Evolutionary conservation across 2,113 vertebrate species (phyloP).

Genomic region (Eulemur macaco): DNA sequence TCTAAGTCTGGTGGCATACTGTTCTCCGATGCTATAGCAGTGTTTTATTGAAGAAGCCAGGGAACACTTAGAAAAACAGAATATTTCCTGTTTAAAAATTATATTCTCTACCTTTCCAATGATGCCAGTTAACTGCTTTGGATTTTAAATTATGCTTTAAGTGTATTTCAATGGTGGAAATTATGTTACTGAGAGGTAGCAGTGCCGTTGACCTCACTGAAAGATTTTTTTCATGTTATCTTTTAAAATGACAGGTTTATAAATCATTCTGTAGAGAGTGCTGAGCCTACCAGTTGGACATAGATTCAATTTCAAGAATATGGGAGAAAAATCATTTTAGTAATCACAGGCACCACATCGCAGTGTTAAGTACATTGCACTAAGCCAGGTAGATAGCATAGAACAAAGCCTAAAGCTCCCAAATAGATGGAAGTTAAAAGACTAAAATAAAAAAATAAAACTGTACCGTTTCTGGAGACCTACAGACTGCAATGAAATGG

Average conservation of each 20-base stretch:
- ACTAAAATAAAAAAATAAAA: neutral
- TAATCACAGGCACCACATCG: neutral
- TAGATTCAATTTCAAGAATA: slow-evolving; percentile 45
- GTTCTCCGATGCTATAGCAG: neutral
- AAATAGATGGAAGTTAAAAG: neutral
- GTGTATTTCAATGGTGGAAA: slow-evolving; percentile 22
- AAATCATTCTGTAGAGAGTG: slow-evolving; percentile 51
- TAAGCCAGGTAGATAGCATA: neutral
- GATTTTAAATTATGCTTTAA: slow-evolving; percentile 36
- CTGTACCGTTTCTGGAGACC: neutral
- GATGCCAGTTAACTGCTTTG: neutral
- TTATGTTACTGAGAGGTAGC: neutral
- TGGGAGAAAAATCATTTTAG: neutral
- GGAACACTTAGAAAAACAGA: neutral
- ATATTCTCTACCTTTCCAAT: neutral
- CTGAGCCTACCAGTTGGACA: neutral
- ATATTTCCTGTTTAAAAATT: slow-evolving; percentile 7
- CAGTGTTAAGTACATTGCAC: neutral
- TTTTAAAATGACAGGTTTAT: slow-evolving; percentile 63
- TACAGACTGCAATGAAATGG: neutral
- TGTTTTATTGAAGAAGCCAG: neutral
- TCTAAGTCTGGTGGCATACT: neutral
- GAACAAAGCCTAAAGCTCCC: neutral
- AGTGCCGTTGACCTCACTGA: slow-evolving; percentile 23
- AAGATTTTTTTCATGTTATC: slow-evolving; percentile 29